Evolutionary conservation across 2,113 vertebrate species (phyloP), one percentile per base, ranked within the genome.

Genomic region (Pituophis catenifer): DNA sequence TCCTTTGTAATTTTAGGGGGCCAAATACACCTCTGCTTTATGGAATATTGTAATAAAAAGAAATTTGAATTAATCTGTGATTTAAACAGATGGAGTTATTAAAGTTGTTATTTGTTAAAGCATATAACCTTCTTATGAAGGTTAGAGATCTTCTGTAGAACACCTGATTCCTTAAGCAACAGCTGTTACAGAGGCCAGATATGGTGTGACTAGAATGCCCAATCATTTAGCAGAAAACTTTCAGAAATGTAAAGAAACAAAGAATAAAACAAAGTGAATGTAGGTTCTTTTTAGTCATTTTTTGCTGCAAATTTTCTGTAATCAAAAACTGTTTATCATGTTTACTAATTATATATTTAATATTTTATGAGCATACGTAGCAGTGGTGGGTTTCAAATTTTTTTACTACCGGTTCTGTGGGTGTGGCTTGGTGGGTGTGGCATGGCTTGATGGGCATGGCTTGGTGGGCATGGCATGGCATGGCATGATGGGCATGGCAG

Each of bases 1-100:
- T 15, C 19, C 17, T 29, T 48, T 88, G 23, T 90, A 58, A 58
- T 3, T 70, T 3, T 92, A n/a, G 62, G 11, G 58, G 62, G 62
- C 62, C 3, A 65, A 65, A 65, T 65, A n/a, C 11, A 65, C 62
- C 11, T 65, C 62, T 88, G 62, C 88, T 94, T 91, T 93, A 93
- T 91, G 24, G 92, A 90, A 52, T 87, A 87, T 26, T 26, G 5
- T 53, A 91, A 38, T 8, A 87, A 75, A 10, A 92, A 62, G 29
- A 1, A 91, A 44, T 17, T 29, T 23, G 8, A 90, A 15, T n/a
- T 44, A 52, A 50, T 29, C 29, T 70, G 23, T 19, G 17, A 21
- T 70, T 75, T 54, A 55, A 38, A 38, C 62, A 44, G 26, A 21
- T 17, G 23, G 17, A 2, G 5, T 17, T 54, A 12, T 54, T 54